Conservation (phyloP, 2,797 vertebrate genomes). For the Enteromius viviparus region DNA sequence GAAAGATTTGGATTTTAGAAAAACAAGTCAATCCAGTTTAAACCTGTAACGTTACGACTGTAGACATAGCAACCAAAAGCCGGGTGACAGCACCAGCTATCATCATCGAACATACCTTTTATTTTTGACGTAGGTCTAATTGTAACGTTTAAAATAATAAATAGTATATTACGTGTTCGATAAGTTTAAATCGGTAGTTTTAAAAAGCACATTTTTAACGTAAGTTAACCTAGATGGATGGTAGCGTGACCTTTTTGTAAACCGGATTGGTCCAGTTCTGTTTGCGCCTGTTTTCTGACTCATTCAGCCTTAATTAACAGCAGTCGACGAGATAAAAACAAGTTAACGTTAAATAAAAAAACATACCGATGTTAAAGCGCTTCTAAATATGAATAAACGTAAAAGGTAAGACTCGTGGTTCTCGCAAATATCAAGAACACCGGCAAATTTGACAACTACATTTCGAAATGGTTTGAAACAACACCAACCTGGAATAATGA, state of each 20-base stretch:
- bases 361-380: neutral
- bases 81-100: neutral
- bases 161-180: neutral
- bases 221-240: neutral
- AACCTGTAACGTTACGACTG: neutral
- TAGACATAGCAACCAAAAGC: conserved; percentile 11
- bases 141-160: neutral
- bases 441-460: neutral
- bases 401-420: neutral
- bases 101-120: neutral
- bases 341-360: neutral
- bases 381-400: conserved; percentile 3
- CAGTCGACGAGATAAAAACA: neutral
- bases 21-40: neutral
- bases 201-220: neutral
- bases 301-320: neutral
- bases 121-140: neutral
- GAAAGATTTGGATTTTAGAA: neutral
- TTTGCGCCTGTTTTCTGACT: neutral
- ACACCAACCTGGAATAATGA: neutral
- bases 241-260: conserved; percentile 16
- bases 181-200: neutral
- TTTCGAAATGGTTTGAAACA: neutral
- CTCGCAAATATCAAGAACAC: neutral
- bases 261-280: conserved; percentile 58